Base-by-base conservation (phyloP, 1,140 invertebrate genomes). In the Anagrus nilaparvatae region DNA sequence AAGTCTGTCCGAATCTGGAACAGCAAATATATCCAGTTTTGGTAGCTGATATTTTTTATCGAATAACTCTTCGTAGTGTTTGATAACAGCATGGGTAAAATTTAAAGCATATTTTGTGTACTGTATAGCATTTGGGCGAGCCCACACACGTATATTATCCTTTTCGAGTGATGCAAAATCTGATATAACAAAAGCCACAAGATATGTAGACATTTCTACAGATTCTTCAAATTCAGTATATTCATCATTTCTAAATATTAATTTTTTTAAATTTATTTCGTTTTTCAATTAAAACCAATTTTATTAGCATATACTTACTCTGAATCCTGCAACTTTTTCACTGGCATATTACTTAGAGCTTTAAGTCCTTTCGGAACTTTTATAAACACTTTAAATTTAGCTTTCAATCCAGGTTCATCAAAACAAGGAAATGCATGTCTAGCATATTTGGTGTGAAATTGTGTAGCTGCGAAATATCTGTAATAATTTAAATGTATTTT, bases 371-470 rank as follows among this genome's bases (percentile, higher is more conserved):
- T 66, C 21, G 75, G 63, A 44, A 69, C 69, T 1, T 77, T 79
- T 20, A 96, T 61, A 12, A 68, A 79, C 8, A 96, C 74, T 19
- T 69, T 69, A 57, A 92, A 97, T 5, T 72, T 82, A 0, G 93
- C 87, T 60, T 97, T 97, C 54, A 90, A 78, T 4, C 70, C 72
- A 0, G 94, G 94, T 57, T 97, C 94, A 59, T 97, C 95, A 58
- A 97, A 95, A 64, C 92, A 97, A 0, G 93, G 93, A 61, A 97
- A 97, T 2, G 85, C 91, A 38, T 81, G 73, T 40, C 93, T 74
- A 0, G 93, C 93, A 47, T 87, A 77, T 1, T 79, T 87, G 0
- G 89, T 74, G 58, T 96, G 82, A 54, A 97, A 92, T 57, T 96
- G 90, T 0, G 89, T 93, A 0, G 82, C 71, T 1, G 83, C 80